These are phyloP conservation scores for Ormia ochracea DNA, from an alignment of 2,888 invertebrate species.

Conservation along the genomic window DNA sequence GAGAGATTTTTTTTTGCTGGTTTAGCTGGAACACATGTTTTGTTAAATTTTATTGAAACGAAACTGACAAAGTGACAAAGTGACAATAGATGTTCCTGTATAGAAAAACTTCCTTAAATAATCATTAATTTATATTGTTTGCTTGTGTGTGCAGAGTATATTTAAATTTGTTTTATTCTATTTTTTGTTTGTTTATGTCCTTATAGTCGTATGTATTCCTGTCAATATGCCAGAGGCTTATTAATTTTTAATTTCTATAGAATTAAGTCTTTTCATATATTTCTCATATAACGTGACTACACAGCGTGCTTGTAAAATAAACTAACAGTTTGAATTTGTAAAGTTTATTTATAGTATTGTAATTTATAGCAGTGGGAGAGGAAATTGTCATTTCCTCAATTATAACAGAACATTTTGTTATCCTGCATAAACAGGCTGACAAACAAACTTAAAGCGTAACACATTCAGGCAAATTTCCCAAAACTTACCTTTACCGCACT, in stretches of 20 bases:
- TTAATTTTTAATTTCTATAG: constrained; percentile 20
- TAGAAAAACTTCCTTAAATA: neutral
- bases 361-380: constrained; percentile 28
- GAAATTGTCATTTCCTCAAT: constrained; percentile 64
- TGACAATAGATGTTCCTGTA: constrained; percentile 36
- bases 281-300: neutral
- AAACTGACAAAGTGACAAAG: constrained; percentile 45
- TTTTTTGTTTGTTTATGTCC: neutral
- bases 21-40: constrained; percentile 34
- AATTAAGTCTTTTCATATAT: neutral
- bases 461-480: neutral
- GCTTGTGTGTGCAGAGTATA: neutral
- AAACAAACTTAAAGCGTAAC: neutral
- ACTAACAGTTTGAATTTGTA: constrained; percentile 8
- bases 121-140: neutral
- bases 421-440: constrained; percentile 13
- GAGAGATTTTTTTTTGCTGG: neutral
- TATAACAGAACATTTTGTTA: constrained; percentile 49
- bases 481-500: constrained; percentile 7
- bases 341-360: constrained; percentile 9
- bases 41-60: constrained; percentile 29
- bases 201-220: too few relatives aligned
- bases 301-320: neutral
- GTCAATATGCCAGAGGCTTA: constrained; percentile 29
- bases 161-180: constrained; percentile 10